Evolutionary conservation across 1,140 invertebrate species (phyloP).

Genomic region (Muscidifurax raptorellus): DNA sequence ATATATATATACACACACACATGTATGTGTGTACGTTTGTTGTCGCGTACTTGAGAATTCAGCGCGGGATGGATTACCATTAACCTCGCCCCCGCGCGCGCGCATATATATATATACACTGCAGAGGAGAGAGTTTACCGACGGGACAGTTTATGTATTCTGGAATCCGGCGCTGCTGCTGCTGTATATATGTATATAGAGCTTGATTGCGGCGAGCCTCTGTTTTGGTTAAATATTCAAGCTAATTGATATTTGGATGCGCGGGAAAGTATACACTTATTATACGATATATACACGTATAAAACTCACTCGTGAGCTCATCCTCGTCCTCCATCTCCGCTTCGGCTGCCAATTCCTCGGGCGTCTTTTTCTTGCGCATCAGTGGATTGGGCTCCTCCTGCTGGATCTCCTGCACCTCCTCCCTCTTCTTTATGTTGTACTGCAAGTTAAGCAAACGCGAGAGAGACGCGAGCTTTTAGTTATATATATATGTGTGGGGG

Average conservation of each 20-base stretch:
- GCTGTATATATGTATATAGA: too few relatives aligned
- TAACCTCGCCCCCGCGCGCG: not conserved
- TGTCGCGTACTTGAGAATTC: not conserved
- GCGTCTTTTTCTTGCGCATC: constrained; percentile 98
- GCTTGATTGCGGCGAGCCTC: not conserved
- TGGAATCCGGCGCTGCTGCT: not conserved
- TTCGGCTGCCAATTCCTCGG: constrained; percentile 95
- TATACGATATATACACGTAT: too few relatives aligned
- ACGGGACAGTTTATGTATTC: not conserved
- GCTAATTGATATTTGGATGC: too few relatives aligned
- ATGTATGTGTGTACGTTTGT: not conserved
- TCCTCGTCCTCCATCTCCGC: constrained; percentile 95
- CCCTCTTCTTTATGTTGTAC: constrained; percentile 99
- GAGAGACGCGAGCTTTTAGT: not conserved
- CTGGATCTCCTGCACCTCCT: constrained; percentile 87
- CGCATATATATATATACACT: not conserved
- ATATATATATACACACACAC: not conserved
- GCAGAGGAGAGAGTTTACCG: not conserved
- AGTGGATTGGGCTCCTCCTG: constrained; percentile 91
- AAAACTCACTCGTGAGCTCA: constrained; percentile 95
- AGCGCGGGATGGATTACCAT: not conserved
- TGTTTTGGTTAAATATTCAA: not conserved
- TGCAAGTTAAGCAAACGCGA: constrained; percentile 74
- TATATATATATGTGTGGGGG: not conserved
- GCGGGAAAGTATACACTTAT: too few relatives aligned